Base-by-base conservation (phyloP, 1,140 invertebrate species). In the Octopus sinensis region DNA sequence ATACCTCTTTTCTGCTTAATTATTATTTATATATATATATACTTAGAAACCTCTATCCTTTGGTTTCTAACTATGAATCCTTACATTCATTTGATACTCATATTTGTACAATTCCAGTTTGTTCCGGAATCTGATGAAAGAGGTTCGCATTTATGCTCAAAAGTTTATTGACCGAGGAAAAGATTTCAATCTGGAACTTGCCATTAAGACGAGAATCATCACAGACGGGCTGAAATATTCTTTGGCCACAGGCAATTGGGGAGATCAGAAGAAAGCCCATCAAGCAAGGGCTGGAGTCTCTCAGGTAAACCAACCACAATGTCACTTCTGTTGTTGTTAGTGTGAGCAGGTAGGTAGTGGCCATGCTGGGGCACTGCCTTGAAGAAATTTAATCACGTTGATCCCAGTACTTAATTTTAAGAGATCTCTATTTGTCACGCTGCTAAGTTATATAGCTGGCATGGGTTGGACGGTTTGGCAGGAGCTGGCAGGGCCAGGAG, bases 261-360 rank as follows among this genome's bases (percentile, higher is more conserved):
- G 98, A 62, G 98, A 99, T 90, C 98, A 99, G 91, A 99, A 99
- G 90, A 99, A 99, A 91, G 98, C 98, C 82, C 98, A 99, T 94
- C 96, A 98, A 91, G 96, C 96, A 6, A 93, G 97, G 91, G 97
- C 97, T 84, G 96, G 96, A 54, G 96, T 97, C 13, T 96, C 95
- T 80, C 96, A 97, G 93, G 93, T 93, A 84, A 78, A 68, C 17
- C 17, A 51, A 30, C 30, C 30, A 43, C 30, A 43, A 43, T 43
- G 30, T 43, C 30, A 0, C 0, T 43, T 43, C 30, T 43, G 30
- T 43, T 43, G 30, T 3, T 43, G 3, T 43, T 43, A 43, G 30
- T 43, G 30, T 43, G 30, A 43, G 30, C 30, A 43, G 30, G 3
- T 43, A 43, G 30, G 30, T 43, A 3, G 30, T 43, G 30, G 30